Evolutionary conservation across 2,888 invertebrate species (phyloP).

Genomic region (Apamea crenata): DNA sequence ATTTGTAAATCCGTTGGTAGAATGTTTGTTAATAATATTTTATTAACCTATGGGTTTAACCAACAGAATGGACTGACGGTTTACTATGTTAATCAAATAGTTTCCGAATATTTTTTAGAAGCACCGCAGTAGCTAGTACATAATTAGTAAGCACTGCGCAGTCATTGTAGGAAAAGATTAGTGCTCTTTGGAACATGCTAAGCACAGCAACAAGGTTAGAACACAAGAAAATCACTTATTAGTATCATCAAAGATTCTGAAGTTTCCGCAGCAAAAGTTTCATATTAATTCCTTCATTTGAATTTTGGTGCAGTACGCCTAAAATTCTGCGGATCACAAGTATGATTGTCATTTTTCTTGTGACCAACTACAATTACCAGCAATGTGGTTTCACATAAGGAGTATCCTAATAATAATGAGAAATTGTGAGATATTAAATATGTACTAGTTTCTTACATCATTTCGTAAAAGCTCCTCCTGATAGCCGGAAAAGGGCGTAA

Average conservation of each 20-base stretch:
- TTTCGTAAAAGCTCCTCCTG: slow-evolving; percentile 4
- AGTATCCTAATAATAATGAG: background rate
- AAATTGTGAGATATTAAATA: background rate
- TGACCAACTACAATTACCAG: background rate
- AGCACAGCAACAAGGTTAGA: background rate
- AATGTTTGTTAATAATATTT: slow-evolving; percentile 12
- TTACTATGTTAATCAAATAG: background rate
- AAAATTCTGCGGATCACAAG: background rate
- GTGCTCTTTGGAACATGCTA: too few relatives aligned
- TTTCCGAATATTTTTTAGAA: background rate
- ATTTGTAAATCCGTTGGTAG: slow-evolving; percentile 37
- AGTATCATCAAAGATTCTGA: background rate
- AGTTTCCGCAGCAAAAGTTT: background rate
- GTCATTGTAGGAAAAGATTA: background rate
- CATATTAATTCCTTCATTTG: background rate
- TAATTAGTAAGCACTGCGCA: background rate
- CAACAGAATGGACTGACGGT: background rate
- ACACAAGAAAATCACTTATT: background rate
- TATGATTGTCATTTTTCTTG: background rate
- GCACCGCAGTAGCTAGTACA: background rate
- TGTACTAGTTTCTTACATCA: background rate
- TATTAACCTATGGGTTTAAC: background rate
- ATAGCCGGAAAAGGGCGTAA: slow-evolving; percentile 46
- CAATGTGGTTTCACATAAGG: background rate
- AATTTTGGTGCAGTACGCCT: background rate